phyloP scores from a whole-genome alignment of 92 coral and sea anemone genomes.

The Phenganax stokvisi region DNA sequence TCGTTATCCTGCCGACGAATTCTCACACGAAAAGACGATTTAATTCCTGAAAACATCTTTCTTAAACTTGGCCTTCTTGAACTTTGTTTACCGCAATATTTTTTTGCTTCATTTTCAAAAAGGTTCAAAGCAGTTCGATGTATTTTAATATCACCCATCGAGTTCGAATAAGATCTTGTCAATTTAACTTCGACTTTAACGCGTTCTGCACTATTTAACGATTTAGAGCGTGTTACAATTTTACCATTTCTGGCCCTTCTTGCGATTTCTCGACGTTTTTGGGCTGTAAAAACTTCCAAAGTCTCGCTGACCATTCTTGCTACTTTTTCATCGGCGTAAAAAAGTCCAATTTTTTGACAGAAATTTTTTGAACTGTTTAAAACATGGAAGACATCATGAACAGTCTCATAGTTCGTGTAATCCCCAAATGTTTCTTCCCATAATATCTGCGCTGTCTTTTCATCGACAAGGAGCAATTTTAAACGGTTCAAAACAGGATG shows the following conservation, averaged over 20 bases:
- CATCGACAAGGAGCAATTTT: conserved; percentile 58
- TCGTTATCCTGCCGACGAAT: conserved; percentile 44
- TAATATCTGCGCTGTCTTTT: conserved; percentile 55
- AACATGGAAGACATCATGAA: conserved; percentile 82
- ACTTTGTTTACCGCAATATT: conserved; percentile 1
- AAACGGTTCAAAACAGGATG: conserved; percentile 68
- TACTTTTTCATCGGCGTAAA: conserved; percentile 73
- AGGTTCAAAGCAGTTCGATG: conserved; percentile 23
- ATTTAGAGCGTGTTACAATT: conserved; percentile 64
- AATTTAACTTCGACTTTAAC: conserved; percentile 40
- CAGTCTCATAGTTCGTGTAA: conserved; percentile 68
- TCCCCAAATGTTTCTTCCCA: conserved; percentile 92
- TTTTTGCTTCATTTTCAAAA: conserved; percentile 31
- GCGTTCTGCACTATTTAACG: conserved; percentile 26
- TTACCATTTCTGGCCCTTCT: conserved; percentile 14
- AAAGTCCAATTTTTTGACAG: conserved; percentile 68
- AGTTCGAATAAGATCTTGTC: conserved; percentile 20
- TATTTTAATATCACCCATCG: conserved; percentile 33
- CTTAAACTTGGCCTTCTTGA: conserved; percentile 16
- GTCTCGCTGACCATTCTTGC: conserved; percentile 79
- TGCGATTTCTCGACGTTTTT: conserved; percentile 11
- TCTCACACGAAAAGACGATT: conserved; percentile 49
- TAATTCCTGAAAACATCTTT: conserved; percentile 31
- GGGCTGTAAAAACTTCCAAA: conserved; percentile 72
- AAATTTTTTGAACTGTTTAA: conserved; percentile 76